Base-by-base conservation (phyloP, 1,140 invertebrate species). In the Drosophila subpulchrella region DNA sequence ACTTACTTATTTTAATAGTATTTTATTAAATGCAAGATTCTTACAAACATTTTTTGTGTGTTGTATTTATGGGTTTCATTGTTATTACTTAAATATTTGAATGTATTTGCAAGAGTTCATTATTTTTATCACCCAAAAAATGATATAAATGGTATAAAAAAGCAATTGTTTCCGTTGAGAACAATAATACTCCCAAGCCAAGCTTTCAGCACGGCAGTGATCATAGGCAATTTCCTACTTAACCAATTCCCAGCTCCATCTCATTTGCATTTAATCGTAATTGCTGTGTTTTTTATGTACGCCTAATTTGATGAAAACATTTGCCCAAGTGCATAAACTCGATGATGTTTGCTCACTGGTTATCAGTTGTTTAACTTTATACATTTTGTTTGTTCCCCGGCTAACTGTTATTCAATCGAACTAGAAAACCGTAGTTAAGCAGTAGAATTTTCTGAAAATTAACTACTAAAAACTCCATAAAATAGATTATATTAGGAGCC, bases 261-360 rank as follows among this genome's bases (percentile, higher is more conserved):
- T 39, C 32, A 70, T 70, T 56, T 70, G 24, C 63, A 68, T 56
- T 47, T 70, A 44, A 8, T 56, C 54, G 34, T 61, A 74, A 41
- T 73, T 73, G 34, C 50, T 65, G 27, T 44, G 34, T 39, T 74
- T 12, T n/a, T 38, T 66, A 39, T 50, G 6, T 42, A 66, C 47
- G 65, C 12, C 38, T 17, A 55, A 62, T 54, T 61, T 38, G 41
- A 39, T 75, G 15, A 58, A 75, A 75, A 55, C 42, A 57, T 76
- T 66, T 36, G 20, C 39, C 30, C 44, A 57, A 65, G 42, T 55
- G 72, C 27, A 41, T 38, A 15, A 30, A 12, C 15, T 51, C 48
- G 34, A 55, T 62, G 34, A 55, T 62, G 58, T 63, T 54, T 30
- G 12, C 38, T 10, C 32, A 32, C 15, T 42, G 34, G n/a, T 13